Evolutionary conservation across 1,140 invertebrate genomes (phyloP).

Genomic region (Zelostemma sp.): DNA sequence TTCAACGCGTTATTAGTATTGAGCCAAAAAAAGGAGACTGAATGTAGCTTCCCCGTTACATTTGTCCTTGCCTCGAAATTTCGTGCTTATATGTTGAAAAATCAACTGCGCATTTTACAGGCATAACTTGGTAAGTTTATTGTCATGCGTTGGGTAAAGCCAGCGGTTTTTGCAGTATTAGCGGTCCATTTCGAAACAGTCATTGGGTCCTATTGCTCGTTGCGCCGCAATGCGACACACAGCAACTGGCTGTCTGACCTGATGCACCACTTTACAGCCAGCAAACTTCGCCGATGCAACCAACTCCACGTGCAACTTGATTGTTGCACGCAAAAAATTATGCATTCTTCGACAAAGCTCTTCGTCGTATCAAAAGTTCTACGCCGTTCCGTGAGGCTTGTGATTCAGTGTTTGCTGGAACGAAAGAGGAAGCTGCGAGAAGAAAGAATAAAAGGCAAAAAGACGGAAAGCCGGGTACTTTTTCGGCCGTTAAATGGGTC

Average conservation of each 20-base stretch:
- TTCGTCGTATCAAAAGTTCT: too few relatives aligned
- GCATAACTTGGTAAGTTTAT: neutral
- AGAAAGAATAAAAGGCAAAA: too few relatives aligned
- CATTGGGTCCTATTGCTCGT: slow-evolving; percentile 56
- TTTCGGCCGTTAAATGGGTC: too few relatives aligned
- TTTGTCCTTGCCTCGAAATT: too few relatives aligned
- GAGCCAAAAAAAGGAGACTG: too few relatives aligned
- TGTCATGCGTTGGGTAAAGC: slow-evolving; percentile 1
- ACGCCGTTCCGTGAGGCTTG: too few relatives aligned
- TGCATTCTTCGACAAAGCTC: too few relatives aligned
- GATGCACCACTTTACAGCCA: slow-evolving; percentile 47
- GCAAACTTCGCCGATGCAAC: slow-evolving; percentile 41
- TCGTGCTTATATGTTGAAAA: neutral
- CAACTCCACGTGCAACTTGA: slow-evolving; percentile 38
- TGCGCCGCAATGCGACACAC: slow-evolving; percentile 59
- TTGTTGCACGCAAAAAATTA: slow-evolving; percentile 31
- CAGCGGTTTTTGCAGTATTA: slow-evolving; percentile 32
- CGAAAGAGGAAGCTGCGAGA: too few relatives aligned
- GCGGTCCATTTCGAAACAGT: slow-evolving; percentile 31
- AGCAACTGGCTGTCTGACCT: slow-evolving; percentile 47
- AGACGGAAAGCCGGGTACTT: too few relatives aligned
- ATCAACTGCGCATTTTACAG: neutral
- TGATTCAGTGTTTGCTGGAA: too few relatives aligned
- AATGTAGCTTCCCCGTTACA: too few relatives aligned
- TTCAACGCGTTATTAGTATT: too few relatives aligned